Evolutionary conservation across 1,140 invertebrate genomes (phyloP).

Genomic region (Whitmania pigra): DNA sequence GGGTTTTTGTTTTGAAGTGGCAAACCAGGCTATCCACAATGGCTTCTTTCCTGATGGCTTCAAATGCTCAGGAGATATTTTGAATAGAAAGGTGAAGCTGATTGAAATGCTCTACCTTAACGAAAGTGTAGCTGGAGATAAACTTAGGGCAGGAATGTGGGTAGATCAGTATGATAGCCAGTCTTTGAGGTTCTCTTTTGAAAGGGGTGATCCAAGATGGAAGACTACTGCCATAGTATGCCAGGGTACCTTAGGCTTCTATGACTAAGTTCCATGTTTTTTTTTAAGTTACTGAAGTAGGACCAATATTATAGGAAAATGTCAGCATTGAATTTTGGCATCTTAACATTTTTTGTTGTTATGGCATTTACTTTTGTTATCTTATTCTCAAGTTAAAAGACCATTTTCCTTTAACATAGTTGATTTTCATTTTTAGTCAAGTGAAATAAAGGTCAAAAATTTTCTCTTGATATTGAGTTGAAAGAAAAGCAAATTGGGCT

Average conservation of each 20-base stretch:
- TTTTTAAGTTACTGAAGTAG: too few relatives aligned
- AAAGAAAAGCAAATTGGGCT: too few relatives aligned
- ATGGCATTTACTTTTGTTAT: too few relatives aligned
- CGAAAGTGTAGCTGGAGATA: not conserved
- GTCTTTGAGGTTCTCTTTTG: conserved; percentile 6
- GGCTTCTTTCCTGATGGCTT: conserved; percentile 5
- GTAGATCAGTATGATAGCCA: not conserved
- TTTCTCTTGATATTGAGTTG: too few relatives aligned
- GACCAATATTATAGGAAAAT: too few relatives aligned
- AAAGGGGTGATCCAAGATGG: not conserved
- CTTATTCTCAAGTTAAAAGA: too few relatives aligned
- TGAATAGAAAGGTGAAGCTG: conserved; percentile 3
- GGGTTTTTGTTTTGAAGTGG: conserved; percentile 1
- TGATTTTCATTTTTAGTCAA: too few relatives aligned
- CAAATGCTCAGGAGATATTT: not conserved
- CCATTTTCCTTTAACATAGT: too few relatives aligned
- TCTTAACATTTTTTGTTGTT: too few relatives aligned
- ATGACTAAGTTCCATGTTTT: not conserved
- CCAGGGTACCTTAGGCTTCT: not conserved
- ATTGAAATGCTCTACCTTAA: conserved; percentile 7
- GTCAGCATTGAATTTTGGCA: too few relatives aligned
- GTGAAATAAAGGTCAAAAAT: too few relatives aligned
- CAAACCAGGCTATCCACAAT: conserved; percentile 1
- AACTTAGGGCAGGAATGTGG: not conserved
- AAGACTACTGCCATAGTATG: not conserved